A percentile compares a stretch with the other conserved stretches of the same genome.
phyloP scores from a whole-genome alignment of 2,113 vertebrate species.

The Neolamprologus toae region DNA sequence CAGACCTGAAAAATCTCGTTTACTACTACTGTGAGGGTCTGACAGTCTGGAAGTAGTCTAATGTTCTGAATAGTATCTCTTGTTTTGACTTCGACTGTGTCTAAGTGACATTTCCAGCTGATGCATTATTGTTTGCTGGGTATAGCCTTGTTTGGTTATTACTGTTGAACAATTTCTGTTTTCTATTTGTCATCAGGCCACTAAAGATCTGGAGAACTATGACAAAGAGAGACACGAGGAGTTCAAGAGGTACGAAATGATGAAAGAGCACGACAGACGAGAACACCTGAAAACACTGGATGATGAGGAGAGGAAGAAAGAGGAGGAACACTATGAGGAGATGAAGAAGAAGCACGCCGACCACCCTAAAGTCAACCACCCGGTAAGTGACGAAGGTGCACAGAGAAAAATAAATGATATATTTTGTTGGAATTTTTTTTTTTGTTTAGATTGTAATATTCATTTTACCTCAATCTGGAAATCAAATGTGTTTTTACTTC shows the following conservation, averaged over 20 bases:
- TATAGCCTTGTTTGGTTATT: neutral
- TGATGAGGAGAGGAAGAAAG: slow-evolving; percentile 82
- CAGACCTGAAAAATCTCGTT: neutral
- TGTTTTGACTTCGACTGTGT: neutral
- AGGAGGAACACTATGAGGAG: slow-evolving; percentile 89
- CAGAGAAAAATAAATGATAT: neutral
- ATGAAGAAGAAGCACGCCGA: slow-evolving; percentile 93
- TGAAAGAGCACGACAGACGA: slow-evolving; percentile 91
- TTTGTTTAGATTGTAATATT: neutral
- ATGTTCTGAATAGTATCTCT: neutral
- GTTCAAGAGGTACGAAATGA: slow-evolving; percentile 96
- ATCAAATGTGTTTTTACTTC: neutral
- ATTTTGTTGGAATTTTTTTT: neutral
- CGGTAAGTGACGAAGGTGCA: slow-evolving; percentile 68
- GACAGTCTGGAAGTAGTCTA: neutral
- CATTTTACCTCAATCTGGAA: neutral
- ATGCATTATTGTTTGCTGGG: neutral
- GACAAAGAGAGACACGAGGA: slow-evolving; percentile 94
- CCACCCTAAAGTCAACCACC: slow-evolving; percentile 96
- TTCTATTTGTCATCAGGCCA: slow-evolving; percentile 71
- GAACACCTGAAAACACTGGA: slow-evolving; percentile 89
- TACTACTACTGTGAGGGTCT: neutral
- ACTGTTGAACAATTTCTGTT: neutral
- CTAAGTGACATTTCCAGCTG: neutral
- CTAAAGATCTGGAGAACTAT: slow-evolving; percentile 89